These are phyloP conservation scores for Thalassarche chlororhynchos DNA, from an alignment of 2,113 vertebrate species.

Conservation along the genomic window DNA sequence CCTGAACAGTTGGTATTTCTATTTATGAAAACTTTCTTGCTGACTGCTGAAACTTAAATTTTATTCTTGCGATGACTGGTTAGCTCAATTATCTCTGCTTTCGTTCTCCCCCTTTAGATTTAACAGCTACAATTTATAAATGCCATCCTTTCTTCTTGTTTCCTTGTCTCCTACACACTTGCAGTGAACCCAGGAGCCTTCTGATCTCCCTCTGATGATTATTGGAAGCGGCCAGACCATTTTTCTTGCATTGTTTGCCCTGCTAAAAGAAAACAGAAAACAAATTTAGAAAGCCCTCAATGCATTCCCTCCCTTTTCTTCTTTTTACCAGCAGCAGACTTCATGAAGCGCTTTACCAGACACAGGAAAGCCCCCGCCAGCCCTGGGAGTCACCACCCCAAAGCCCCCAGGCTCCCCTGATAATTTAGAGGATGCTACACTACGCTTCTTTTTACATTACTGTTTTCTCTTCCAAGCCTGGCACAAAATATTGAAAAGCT, in stretches of 20 bases:
- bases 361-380: fast-evolving
- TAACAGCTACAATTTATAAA: constrained; percentile 26
- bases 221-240: neutral
- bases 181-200: neutral
- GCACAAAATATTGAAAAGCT: neutral
- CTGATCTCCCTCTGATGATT: neutral
- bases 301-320: neutral
- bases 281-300: neutral
- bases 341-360: neutral
- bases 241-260: neutral
- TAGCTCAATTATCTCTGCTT: neutral
- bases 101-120: neutral
- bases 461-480: neutral
- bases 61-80: neutral
- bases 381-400: neutral
- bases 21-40: constrained; percentile 50
- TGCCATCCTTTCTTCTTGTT: neutral
- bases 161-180: neutral
- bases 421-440: neutral
- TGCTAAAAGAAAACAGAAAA: neutral
- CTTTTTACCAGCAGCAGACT: neutral
- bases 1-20: constrained; percentile 42
- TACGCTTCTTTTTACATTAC: neutral
- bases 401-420: neutral
- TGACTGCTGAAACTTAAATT: constrained; percentile 21